These are phyloP conservation scores for Gadopsis bispinosus DNA, from an alignment of 2,797 vertebrate species.

Conservation along the genomic window DNA sequence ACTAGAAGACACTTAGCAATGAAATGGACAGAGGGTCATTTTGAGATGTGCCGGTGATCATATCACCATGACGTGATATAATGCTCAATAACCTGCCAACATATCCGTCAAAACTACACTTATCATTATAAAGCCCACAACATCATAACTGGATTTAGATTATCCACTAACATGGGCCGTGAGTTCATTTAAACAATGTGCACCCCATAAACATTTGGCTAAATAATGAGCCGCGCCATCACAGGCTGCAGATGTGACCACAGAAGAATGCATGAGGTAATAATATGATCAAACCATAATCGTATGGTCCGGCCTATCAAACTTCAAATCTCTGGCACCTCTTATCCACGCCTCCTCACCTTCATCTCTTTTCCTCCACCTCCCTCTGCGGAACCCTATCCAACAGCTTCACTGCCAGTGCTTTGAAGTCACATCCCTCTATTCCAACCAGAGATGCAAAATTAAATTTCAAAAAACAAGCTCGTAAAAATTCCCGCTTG, in stretches of 20 bases:
- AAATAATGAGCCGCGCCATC: constrained; percentile 31
- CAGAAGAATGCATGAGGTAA: constrained; percentile 44
- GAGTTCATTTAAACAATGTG: constrained; percentile 28
- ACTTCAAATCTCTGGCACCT: constrained; percentile 3
- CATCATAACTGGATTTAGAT: constrained; percentile 10
- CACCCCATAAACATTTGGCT: constrained; percentile 28
- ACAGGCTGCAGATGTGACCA: constrained; percentile 22
- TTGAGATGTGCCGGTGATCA: background rate
- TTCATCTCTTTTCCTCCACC: background rate
- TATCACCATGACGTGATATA: background rate
- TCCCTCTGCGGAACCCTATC: constrained; percentile 5
- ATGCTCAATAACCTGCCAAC: background rate
- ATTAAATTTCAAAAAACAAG: constrained; percentile 27
- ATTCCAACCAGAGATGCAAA: constrained; percentile 42
- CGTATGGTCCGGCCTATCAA: constrained; percentile 3
- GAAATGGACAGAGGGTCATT: background rate
- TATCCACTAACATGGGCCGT: background rate
- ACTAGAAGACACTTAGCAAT: background rate
- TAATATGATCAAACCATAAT: constrained; percentile 28
- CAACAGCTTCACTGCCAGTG: constrained; percentile 30
- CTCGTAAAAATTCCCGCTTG: constrained; percentile 83
- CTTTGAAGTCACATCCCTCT: constrained; percentile 53
- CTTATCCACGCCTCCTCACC: background rate
- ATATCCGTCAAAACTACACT: background rate
- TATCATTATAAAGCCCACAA: background rate